These are phyloP conservation scores for Euborellia annulipes DNA, from an alignment of 1,140 invertebrate genomes.

Conservation along the genomic window DNA sequence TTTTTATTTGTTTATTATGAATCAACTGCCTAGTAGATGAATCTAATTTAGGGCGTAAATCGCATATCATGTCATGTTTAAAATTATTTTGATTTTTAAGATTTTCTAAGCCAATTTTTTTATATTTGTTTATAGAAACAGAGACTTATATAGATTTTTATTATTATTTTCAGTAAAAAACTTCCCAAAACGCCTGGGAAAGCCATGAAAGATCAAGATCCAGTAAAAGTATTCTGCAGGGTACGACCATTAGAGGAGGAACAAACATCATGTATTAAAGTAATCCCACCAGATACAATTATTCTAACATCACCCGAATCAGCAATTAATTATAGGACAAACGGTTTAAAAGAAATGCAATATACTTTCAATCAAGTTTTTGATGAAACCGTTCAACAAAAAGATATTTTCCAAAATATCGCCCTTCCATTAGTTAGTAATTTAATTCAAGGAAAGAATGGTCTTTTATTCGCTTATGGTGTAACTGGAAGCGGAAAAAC, in stretches of 20 bases:
- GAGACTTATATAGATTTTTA: too few relatives aligned
- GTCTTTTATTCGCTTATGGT: constrained; percentile 86
- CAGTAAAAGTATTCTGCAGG: constrained; percentile 74
- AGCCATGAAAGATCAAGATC: constrained; percentile 28
- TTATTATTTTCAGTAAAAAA: too few relatives aligned
- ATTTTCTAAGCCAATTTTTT: too few relatives aligned
- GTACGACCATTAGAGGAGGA: constrained; percentile 53
- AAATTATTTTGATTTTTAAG: too few relatives aligned
- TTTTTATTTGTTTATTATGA: too few relatives aligned
- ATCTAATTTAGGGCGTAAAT: too few relatives aligned
- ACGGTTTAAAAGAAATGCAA: constrained; percentile 47
- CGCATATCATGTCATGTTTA: too few relatives aligned
- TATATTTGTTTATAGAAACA: too few relatives aligned
- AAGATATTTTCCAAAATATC: constrained; percentile 71
- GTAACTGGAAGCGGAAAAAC: constrained; percentile 95
- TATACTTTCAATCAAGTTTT: constrained; percentile 77
- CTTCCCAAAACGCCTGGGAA: constrained; percentile 6
- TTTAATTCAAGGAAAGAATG: constrained; percentile 67
- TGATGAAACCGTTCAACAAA: constrained; percentile 55
- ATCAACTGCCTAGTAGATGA: too few relatives aligned
- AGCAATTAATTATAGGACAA: constrained; percentile 41
- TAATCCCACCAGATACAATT: constrained; percentile 51
- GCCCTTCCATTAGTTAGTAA: constrained; percentile 74
- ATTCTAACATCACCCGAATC: constrained; percentile 47
- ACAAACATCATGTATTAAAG: constrained; percentile 46